These are phyloP conservation scores for Lethenteron reissneri DNA, from an alignment of 2,113 vertebrate species.

Conservation along the genomic window DNA sequence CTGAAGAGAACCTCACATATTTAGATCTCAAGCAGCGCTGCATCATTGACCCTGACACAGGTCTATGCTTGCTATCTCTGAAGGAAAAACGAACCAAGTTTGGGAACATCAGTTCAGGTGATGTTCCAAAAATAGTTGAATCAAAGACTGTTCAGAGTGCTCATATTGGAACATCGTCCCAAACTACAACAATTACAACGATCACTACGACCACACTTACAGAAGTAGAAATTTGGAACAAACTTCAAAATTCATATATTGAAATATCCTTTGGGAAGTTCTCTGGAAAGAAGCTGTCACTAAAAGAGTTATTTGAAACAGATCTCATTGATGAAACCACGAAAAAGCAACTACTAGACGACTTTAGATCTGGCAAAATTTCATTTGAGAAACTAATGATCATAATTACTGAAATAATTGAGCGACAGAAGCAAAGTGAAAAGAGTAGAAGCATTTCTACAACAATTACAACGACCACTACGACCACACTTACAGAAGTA, in stretches of 20 bases:
- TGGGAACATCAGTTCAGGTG: conserved; percentile 20
- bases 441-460: conserved; percentile 10
- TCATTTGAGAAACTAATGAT: conserved; percentile 22
- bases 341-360: conserved; percentile 21
- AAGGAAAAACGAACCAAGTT: conserved; percentile 19
- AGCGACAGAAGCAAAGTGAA: conserved; percentile 22
- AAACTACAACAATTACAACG: conserved; percentile 27
- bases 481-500: too few species aligned
- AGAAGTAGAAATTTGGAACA: conserved; percentile 44
- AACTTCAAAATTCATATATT: neutral
- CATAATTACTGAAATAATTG: conserved; percentile 22
- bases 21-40: conserved; percentile 28
- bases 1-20: conserved; percentile 30
- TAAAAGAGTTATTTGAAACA: conserved; percentile 27
- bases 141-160: too few species aligned
- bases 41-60: conserved; percentile 19
- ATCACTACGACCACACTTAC: conserved; percentile 45
- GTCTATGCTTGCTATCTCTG: conserved; percentile 23
- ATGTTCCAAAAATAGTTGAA: conserved; percentile 18
- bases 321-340: conserved; percentile 33
- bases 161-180: too few species aligned
- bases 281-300: conserved; percentile 11
- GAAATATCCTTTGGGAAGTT: neutral
- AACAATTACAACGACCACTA: too few species aligned
- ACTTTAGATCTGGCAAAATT: conserved; percentile 21